Evolutionary conservation across 53 echinoderm and acorn worm species (phyloP).

Genomic region (Paracentrotus lividus): DNA sequence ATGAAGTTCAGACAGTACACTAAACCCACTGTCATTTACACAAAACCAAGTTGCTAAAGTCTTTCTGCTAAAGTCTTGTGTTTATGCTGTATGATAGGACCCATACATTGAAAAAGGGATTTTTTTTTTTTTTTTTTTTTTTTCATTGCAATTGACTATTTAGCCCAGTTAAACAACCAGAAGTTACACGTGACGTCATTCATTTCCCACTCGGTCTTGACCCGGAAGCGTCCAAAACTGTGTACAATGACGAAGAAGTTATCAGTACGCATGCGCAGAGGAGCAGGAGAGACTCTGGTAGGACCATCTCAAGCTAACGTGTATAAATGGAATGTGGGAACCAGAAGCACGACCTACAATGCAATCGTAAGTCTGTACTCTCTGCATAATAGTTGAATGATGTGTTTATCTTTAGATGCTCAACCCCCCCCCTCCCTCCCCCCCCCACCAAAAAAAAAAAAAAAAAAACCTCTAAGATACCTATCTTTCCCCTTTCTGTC

Average conservation of each 20-base stretch:
- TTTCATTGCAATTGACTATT: background rate
- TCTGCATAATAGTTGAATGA: too few relatives aligned
- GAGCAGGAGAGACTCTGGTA: background rate
- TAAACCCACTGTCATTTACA: too few relatives aligned
- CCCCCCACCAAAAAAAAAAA: too few relatives aligned
- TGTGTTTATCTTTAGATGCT: too few relatives aligned
- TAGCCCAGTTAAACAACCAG: constrained; percentile 34
- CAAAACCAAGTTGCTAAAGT: too few relatives aligned
- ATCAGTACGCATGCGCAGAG: constrained; percentile 68
- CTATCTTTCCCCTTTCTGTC: background rate
- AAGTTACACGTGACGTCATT: background rate
- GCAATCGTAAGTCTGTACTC: constrained; percentile 41
- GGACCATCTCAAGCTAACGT: constrained; percentile 49
- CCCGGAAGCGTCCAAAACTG: background rate
- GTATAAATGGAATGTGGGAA: constrained; percentile 47
- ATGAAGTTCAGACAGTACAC: too few relatives aligned
- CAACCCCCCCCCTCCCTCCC: too few relatives aligned
- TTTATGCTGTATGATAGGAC: too few relatives aligned
- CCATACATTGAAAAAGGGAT: too few relatives aligned
- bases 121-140: too few relatives aligned
- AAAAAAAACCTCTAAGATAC: background rate
- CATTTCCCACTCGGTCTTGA: constrained; percentile 41
- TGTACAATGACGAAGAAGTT: constrained; percentile 45
- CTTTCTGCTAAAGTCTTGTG: too few relatives aligned
- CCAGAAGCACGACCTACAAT: constrained; percentile 16